Evolutionary conservation across 2,888 invertebrate species (phyloP).

Genomic region (Apomyelois bistriatella): DNA sequence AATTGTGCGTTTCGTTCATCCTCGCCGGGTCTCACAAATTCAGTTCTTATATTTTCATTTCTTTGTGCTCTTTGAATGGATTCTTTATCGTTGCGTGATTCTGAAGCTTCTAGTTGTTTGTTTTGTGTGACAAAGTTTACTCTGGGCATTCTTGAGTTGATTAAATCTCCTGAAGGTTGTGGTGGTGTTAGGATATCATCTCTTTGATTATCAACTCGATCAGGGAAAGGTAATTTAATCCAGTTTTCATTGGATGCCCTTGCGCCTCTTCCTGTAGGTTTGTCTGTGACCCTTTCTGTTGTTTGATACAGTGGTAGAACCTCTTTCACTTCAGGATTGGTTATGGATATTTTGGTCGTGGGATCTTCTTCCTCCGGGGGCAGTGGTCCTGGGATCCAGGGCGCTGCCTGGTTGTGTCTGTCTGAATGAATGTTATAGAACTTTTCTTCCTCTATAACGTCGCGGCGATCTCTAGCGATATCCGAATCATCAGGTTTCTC

Average conservation of each 20-base stretch:
- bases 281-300: slow-evolving; percentile 68
- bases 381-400: slow-evolving; percentile 68
- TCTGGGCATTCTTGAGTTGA: slow-evolving; percentile 81
- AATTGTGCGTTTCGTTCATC: slow-evolving; percentile 46
- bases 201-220: slow-evolving; percentile 47
- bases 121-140: slow-evolving; percentile 85
- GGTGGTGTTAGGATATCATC: slow-evolving; percentile 75
- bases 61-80: slow-evolving; percentile 63
- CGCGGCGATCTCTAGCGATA: slow-evolving; percentile 55
- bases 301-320: slow-evolving; percentile 54
- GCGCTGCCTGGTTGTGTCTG: slow-evolving; percentile 38
- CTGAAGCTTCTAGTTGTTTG: slow-evolving; percentile 70
- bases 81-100: slow-evolving; percentile 74
- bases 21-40: slow-evolving; percentile 68
- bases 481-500: slow-evolving; percentile 41
- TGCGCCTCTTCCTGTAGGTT: slow-evolving; percentile 80
- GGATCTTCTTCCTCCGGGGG: slow-evolving; percentile 63
- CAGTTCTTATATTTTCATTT: slow-evolving; percentile 65
- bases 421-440: slow-evolving; percentile 58
- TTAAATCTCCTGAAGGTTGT: slow-evolving; percentile 74
- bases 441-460: slow-evolving; percentile 73
- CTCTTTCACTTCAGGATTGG: slow-evolving; percentile 50
- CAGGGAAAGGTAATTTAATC: slow-evolving; percentile 80
- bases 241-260: slow-evolving; percentile 81
- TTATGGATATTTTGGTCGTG: slow-evolving; percentile 65